Base-by-base conservation (phyloP, 2,113 vertebrate genomes). In the Pygoscelis antarcticus region DNA sequence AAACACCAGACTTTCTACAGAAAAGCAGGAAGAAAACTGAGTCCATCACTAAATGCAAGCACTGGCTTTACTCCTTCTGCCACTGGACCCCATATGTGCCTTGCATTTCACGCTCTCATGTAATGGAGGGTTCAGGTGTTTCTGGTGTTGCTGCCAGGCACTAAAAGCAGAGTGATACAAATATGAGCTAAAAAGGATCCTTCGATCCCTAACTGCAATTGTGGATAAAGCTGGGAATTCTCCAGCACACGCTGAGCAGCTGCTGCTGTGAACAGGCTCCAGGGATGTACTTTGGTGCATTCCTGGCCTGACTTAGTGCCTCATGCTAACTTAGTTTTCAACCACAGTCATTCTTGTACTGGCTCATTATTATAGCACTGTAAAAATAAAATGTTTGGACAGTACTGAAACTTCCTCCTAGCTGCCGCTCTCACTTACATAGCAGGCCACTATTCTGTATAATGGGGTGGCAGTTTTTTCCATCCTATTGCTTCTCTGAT, bases 201-300 rank as follows among this genome's bases (percentile, higher is more conserved):
- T 91, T 92, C 91, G 0, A 77, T 85, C 76, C 75, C 62, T 88
- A 75, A 88, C 82, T 88, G 75, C 68, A 87, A 29, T 88, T 0
- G 0, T 0, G 15, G 87, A 88, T 95, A 97, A 96, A 96, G 91
- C 94, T 96, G 94, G 94, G 96, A 94, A 95, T 93, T 95, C 89
- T 97, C 95, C 84, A 96, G 87, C 91, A 44, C 82, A 57, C 58
- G 16, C 75, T 5, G 21, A 97, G 95, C 97, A 97, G 97, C 96
- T 97, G 97, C 95, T 96, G 95, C 94, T 54, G 71, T 62, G 93
- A 96, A 91, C 93, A 88, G 94, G 79, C 93, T 96, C 96, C 95
- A 94, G 96, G 89, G 96, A 97, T 90, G 96, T 93, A 96, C 93
- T 96, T 96, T 60, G 75, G 78, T 96, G 91, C 93, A 95, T 97